A percentile compares a stretch with the other conserved stretches of the same genome.
Conservation (phyloP, 2,888 invertebrate genomes). For the Ectropis crepuscularia region DNA sequence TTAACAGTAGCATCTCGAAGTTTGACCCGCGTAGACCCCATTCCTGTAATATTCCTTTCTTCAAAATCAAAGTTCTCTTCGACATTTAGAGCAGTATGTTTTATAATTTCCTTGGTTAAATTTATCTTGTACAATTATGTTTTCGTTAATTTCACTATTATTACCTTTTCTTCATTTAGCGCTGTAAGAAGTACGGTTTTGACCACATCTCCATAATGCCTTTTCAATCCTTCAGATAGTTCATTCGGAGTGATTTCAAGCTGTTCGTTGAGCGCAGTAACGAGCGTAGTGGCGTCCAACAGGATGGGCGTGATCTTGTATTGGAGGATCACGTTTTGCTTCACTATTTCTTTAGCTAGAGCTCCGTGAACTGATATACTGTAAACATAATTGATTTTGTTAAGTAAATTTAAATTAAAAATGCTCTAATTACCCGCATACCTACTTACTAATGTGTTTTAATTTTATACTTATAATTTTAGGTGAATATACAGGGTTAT, state of each 20-base stretch:
- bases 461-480: too few species aligned
- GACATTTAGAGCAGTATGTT: too few species aligned
- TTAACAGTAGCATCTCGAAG: too few species aligned
- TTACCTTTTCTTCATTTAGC: conserved; percentile 71
- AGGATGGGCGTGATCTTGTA: conserved; percentile 71
- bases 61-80: too few species aligned
- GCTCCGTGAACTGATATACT: conserved; percentile 78
- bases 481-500: too few species aligned
- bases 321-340: conserved; percentile 71
- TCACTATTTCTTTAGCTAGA: conserved; percentile 75
- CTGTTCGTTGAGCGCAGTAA: conserved; percentile 65
- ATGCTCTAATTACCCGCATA: too few species aligned
- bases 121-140: too few species aligned
- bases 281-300: conserved; percentile 58
- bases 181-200: conserved; percentile 64
- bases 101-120: too few species aligned
- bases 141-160: neutral
- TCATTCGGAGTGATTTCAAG: conserved; percentile 53
- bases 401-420: too few species aligned
- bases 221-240: conserved; percentile 53
- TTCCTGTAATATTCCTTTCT: too few species aligned
- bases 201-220: conserved; percentile 60
- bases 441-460: too few species aligned
- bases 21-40: too few species aligned
- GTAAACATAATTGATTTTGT: conserved; percentile 36